phyloP scores from a whole-genome alignment of 2,888 invertebrate species.

The Gari tellinella region DNA sequence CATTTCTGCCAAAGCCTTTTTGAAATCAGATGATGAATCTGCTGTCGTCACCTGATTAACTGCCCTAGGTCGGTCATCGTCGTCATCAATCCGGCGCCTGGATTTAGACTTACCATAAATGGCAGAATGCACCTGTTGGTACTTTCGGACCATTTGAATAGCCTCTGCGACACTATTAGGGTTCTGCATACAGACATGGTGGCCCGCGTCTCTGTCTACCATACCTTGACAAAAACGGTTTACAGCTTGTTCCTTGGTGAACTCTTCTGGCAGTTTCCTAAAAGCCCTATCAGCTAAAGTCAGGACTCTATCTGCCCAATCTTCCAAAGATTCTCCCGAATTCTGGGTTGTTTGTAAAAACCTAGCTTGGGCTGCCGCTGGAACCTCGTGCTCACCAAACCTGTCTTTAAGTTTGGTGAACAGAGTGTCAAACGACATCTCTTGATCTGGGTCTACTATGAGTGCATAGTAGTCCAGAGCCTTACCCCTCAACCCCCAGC shows the following conservation, averaged over 20 bases:
- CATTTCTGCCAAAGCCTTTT: neutral
- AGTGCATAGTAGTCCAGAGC: no score
- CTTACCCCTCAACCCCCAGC: no score
- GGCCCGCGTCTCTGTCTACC: constrained; percentile 20
- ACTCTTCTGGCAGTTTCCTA: constrained; percentile 10
- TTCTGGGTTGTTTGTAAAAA: constrained; percentile 6
- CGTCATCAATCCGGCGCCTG: neutral
- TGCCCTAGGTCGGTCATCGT: neutral
- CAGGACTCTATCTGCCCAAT: constrained; percentile 16
- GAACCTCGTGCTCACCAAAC: no score
- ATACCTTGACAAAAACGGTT: constrained; percentile 13
- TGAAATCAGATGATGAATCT: no score
- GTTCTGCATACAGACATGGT: constrained; percentile 2
- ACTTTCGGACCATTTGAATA: no score
- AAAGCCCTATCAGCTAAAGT: constrained; percentile 10
- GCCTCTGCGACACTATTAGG: no score
- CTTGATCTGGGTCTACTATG: no score
- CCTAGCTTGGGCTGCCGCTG: neutral
- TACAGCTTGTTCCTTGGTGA: constrained; percentile 4
- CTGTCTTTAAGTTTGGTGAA: no score
- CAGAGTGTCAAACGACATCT: no score
- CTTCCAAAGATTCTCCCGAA: constrained; percentile 1
- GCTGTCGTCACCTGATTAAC: neutral
- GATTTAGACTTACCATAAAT: no score
- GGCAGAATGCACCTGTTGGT: no score